These are phyloP conservation scores for Brachyistius frenatus DNA, from an alignment of 2,113 vertebrate species.

Conservation along the genomic window DNA sequence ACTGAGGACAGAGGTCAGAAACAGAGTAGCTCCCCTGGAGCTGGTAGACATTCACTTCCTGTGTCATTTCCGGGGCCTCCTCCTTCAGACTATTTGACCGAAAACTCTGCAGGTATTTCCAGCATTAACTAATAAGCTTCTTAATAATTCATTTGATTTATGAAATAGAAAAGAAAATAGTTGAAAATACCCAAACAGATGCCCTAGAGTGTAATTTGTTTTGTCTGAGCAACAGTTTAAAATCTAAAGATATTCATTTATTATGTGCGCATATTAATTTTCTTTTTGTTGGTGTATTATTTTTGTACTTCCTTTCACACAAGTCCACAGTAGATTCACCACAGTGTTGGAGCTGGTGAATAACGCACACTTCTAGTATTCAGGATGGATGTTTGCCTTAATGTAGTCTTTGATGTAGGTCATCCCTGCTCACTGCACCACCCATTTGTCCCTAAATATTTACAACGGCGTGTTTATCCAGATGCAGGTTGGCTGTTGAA, in stretches of 20 bases:
- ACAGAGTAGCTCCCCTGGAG: neutral
- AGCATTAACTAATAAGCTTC: too few species aligned
- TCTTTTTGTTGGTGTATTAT: too few species aligned
- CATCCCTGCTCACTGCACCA: neutral
- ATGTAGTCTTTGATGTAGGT: neutral
- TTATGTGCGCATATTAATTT: too few species aligned
- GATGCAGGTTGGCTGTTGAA: conserved; percentile 6
- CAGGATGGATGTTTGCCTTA: neutral
- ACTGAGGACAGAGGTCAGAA: conserved; percentile 37
- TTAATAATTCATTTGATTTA: too few species aligned
- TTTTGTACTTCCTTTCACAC: too few species aligned
- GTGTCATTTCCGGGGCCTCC: neutral
- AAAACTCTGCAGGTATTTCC: neutral
- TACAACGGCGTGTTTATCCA: conserved; percentile 26
- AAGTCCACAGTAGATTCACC: too few species aligned
- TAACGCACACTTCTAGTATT: neutral
- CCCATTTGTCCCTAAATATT: conserved; percentile 33
- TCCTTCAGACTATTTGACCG: neutral
- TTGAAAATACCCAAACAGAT: too few species aligned
- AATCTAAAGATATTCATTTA: too few species aligned
- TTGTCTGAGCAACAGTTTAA: too few species aligned
- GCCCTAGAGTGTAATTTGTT: too few species aligned
- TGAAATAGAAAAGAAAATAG: too few species aligned
- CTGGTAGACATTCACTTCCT: neutral
- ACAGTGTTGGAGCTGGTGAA: too few species aligned